Percentiles rank a stretch among this genome's conserved stretches.
These are phyloP conservation scores for Pediacus dermestoides DNA, from an alignment of 2,888 invertebrate species.

Conservation along the genomic window DNA sequence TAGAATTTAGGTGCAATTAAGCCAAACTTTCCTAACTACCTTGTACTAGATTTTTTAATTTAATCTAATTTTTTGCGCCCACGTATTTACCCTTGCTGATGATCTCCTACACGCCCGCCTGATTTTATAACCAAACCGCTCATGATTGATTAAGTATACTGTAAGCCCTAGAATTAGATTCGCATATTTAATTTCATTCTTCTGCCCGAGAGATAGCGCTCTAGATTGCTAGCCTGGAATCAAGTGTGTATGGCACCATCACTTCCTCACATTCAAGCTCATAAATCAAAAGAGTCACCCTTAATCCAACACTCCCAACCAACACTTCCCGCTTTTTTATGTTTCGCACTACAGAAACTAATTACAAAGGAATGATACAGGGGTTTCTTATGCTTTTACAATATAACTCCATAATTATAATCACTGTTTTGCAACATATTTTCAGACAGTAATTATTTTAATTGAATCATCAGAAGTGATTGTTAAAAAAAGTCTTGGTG, in stretches of 20 bases:
- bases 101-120: constrained; percentile 19
- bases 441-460: too few relatives aligned
- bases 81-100: too few relatives aligned
- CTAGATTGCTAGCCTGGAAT: constrained; percentile 33
- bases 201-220: constrained; percentile 22
- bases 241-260: constrained; percentile 36
- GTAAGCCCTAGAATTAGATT: constrained; percentile 48
- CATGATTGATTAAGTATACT: constrained; percentile 50
- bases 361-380: constrained; percentile 48
- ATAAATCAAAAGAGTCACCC: constrained; percentile 50
- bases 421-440: too few relatives aligned
- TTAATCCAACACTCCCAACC: constrained; percentile 41
- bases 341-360: constrained; percentile 44
- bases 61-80: too few relatives aligned
- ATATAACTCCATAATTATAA: too few relatives aligned
- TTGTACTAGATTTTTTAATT: too few relatives aligned
- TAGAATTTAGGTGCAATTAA: too few relatives aligned
- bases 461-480: too few relatives aligned
- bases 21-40: too few relatives aligned
- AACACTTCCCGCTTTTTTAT: constrained; percentile 41
- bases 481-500: too few relatives aligned
- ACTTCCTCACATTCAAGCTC: constrained; percentile 43
- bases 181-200: constrained; percentile 48
- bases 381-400: constrained; percentile 45
- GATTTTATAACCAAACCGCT: constrained; percentile 21